Percentiles rank a stretch among this genome's conserved stretches.
Evolutionary conservation across 2,113 vertebrate species (phyloP).

Genomic region (Oryzias melastigma): DNA sequence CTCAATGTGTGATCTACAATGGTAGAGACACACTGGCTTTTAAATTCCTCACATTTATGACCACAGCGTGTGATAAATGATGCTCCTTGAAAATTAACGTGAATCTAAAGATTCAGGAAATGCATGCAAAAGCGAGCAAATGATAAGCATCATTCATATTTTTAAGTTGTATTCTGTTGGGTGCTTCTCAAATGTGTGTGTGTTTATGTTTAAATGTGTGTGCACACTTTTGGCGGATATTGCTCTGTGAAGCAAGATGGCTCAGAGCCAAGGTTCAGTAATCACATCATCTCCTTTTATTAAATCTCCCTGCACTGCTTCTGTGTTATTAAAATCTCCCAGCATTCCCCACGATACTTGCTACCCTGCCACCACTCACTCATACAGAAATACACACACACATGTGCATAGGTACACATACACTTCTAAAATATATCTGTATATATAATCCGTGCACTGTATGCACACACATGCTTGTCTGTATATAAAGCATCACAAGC

Average conservation of each 20-base stretch:
- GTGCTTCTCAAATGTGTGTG: slow-evolving; percentile 56
- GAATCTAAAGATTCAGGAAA: slow-evolving; percentile 23
- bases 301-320: slow-evolving; percentile 91
- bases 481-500: no score
- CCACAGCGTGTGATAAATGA: slow-evolving; percentile 21
- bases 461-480: no score
- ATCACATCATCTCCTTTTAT: slow-evolving; percentile 95
- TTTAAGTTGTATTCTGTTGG: slow-evolving; percentile 68
- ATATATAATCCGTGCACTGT: no score
- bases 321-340: slow-evolving; percentile 96
- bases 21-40: slow-evolving; percentile 4
- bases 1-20: slow-evolving; percentile 1
- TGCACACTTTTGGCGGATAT: slow-evolving; percentile 80
- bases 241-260: slow-evolving; percentile 84
- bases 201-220: slow-evolving; percentile 35
- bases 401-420: slow-evolving; percentile 1
- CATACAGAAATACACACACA: slow-evolving; percentile 40
- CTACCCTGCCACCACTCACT: slow-evolving; percentile 72
- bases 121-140: slow-evolving; percentile 60
- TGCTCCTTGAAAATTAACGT: slow-evolving; percentile 30
- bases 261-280: slow-evolving; percentile 87
- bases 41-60: slow-evolving; percentile 26
- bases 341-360: slow-evolving; percentile 83
- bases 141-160: slow-evolving; percentile 63
- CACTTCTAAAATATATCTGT: slow-evolving; percentile 11